These are phyloP conservation scores for Erpobdella octoculata DNA, from an alignment of 2,888 invertebrate species.

Conservation along the genomic window DNA sequence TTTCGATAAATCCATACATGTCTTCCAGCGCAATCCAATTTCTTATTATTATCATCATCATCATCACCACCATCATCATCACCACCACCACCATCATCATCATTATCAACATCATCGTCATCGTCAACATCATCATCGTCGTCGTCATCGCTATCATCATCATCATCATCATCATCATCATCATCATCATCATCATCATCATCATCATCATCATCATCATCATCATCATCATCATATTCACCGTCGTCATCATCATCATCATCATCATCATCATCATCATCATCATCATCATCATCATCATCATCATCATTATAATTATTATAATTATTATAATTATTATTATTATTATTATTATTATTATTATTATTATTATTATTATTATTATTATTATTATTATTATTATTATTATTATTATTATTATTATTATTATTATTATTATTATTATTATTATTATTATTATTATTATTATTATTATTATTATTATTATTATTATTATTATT, in stretches of 20 bases:
- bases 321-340: conserved; percentile 26
- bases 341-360: neutral
- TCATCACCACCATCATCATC: conserved; percentile 25
- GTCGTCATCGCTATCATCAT: conserved; percentile 5
- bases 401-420: neutral
- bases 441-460: neutral
- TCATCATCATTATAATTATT: conserved; percentile 24
- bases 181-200: conserved; percentile 17
- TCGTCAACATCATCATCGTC: neutral
- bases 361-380: neutral
- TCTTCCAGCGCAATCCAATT: no score
- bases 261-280: conserved; percentile 23
- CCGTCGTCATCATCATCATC: conserved; percentile 26
- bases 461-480: conserved; percentile 10
- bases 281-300: conserved; percentile 25
- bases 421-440: conserved; percentile 1
- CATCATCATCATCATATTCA: conserved; percentile 20
- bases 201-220: neutral
- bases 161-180: conserved; percentile 20
- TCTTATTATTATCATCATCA: conserved; percentile 23
- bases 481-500: neutral
- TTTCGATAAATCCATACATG: no score
- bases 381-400: neutral
- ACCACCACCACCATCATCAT: conserved; percentile 17
- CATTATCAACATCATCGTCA: neutral